A percentile compares a stretch with the other conserved stretches of the same genome.
Conservation (phyloP, 2,888 invertebrate genomes). For the Perithous albicinctus region DNA sequence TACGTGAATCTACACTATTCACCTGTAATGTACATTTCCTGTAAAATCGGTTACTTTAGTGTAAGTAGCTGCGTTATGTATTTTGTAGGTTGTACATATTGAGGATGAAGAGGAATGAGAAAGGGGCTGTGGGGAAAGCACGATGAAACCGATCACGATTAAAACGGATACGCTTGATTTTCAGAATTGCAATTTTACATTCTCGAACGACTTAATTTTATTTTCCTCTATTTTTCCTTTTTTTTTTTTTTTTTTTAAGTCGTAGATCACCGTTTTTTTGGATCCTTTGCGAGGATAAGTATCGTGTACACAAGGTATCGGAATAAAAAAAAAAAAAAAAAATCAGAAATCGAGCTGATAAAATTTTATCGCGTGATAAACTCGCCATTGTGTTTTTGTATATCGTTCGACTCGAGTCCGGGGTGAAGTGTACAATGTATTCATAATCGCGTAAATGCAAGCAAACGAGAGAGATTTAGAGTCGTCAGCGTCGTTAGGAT, state of each 20-base stretch:
- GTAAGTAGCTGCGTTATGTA: slow-evolving; percentile 80
- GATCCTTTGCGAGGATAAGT: neutral
- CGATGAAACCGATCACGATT: slow-evolving; percentile 29
- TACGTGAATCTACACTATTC: slow-evolving; percentile 69
- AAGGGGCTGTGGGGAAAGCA: neutral
- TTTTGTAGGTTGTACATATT: slow-evolving; percentile 82
- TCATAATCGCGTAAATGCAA: slow-evolving; percentile 71
- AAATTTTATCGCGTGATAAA: slow-evolving; percentile 23
- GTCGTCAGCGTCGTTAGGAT: slow-evolving; percentile 75
- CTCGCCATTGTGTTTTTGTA: slow-evolving; percentile 43
- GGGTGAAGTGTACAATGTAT: slow-evolving; percentile 73
- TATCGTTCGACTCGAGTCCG: slow-evolving; percentile 58
- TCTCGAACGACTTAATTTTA: slow-evolving; percentile 4
- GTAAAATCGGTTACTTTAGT: slow-evolving; percentile 80
- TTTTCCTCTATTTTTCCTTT: no score
- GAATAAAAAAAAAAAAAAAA: slow-evolving; percentile 7
- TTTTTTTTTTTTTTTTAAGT: slow-evolving; percentile 19
- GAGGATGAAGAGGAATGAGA: slow-evolving; percentile 61
- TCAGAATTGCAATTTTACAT: slow-evolving; percentile 32
- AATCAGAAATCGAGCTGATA: slow-evolving; percentile 22
- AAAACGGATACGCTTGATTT: slow-evolving; percentile 42
- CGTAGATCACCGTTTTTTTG: neutral
- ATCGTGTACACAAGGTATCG: neutral
- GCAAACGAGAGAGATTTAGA: slow-evolving; percentile 70
- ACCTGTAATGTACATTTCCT: slow-evolving; percentile 80